Conservation (phyloP, 2,113 vertebrate genomes). For the Ifrita kowaldi region DNA sequence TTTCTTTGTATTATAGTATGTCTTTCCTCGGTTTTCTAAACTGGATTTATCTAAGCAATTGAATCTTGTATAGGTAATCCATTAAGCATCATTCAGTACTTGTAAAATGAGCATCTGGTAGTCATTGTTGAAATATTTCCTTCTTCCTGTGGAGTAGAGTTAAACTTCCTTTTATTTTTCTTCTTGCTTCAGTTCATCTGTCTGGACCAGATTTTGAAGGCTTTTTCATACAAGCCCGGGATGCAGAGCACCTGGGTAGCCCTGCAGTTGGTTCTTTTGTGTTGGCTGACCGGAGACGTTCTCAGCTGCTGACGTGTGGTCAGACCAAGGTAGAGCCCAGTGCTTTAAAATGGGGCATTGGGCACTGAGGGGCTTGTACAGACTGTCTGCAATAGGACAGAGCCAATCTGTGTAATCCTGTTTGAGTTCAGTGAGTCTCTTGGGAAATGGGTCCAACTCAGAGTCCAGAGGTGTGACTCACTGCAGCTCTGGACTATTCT, state of each 20-base stretch:
- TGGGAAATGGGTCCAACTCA: neutral
- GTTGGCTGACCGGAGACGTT: conserved; percentile 54
- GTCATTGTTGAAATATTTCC: neutral
- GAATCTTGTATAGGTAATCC: neutral
- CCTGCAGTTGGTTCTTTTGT: conserved; percentile 76
- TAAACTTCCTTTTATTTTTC: neutral
- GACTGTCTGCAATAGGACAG: neutral
- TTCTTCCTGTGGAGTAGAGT: neutral
- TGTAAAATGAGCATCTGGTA: neutral
- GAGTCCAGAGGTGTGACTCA: neutral
- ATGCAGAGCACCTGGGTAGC: conserved; percentile 55
- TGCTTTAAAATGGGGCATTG: neutral
- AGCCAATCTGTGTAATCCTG: neutral
- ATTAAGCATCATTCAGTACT: neutral
- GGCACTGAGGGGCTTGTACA: neutral
- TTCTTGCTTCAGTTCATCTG: conserved; percentile 72
- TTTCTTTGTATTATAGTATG: neutral
- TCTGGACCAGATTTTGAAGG: conserved; percentile 77
- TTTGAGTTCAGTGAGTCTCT: neutral
- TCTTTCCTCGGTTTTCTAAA: neutral
- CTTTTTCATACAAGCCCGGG: conserved; percentile 82
- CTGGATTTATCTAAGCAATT: neutral
- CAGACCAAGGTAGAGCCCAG: conserved; percentile 66
- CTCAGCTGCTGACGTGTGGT: conserved; percentile 80
- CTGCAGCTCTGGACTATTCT: neutral